These are phyloP conservation scores for Drosophila oshimai DNA, from an alignment of 1,140 invertebrate species.

Conservation along the genomic window DNA sequence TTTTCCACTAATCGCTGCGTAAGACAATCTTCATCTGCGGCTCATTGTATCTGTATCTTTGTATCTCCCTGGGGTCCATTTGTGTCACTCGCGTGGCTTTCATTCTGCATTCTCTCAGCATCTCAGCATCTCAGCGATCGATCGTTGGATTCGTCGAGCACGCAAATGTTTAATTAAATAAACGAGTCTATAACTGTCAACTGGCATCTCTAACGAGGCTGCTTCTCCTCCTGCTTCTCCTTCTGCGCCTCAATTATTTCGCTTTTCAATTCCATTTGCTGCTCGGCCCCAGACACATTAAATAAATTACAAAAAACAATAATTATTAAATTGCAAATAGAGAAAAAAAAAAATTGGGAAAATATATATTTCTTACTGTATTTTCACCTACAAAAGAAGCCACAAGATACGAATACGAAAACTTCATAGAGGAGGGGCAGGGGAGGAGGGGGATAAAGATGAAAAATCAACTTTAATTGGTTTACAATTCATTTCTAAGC, in stretches of 20 bases:
- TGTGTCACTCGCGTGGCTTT: conserved; percentile 51
- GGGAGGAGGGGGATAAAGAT: conserved; percentile 37
- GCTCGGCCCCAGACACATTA: conserved; percentile 21
- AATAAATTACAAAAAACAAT: conserved; percentile 54
- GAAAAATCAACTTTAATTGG: conserved; percentile 76
- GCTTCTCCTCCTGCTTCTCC: conserved; percentile 23
- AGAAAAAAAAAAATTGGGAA: conserved; percentile 42
- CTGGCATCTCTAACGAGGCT: conserved; percentile 35
- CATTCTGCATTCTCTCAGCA: conserved; percentile 42
- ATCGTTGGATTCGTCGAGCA: conserved; percentile 19
- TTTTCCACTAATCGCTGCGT: conserved; percentile 9
- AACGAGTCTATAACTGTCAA: conserved; percentile 55
- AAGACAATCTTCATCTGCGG: neutral
- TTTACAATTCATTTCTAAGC: conserved; percentile 75
- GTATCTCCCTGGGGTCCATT: conserved; percentile 23
- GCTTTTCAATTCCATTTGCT: conserved; percentile 15
- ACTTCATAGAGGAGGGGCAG: neutral
- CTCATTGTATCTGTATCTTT: neutral
- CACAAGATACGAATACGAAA: conserved; percentile 9
- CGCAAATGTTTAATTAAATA: conserved; percentile 73
- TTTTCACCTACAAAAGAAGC: conserved; percentile 72
- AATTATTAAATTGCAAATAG: conserved; percentile 66
- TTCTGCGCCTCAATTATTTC: conserved; percentile 15
- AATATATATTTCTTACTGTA: conserved; percentile 52
- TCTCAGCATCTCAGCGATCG: neutral